Evolutionary conservation across 1,140 invertebrate species (phyloP).

Genomic region (Heliconius himera): DNA sequence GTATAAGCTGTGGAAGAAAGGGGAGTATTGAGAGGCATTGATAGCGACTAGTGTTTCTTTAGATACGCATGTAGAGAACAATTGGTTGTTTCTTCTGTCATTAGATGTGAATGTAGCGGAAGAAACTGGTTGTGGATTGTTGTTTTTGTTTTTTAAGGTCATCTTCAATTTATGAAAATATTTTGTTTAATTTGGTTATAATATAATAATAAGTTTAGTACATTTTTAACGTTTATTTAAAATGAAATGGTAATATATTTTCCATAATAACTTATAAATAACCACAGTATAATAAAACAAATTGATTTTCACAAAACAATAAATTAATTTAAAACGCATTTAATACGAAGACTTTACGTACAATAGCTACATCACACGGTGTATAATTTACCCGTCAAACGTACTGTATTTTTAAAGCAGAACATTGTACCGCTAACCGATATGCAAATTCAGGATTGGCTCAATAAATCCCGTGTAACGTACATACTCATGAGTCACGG

Average conservation of each 20-base stretch:
- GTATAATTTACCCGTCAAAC: neutral
- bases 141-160: neutral
- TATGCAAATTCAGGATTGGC: slow-evolving; percentile 23
- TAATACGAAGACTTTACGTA: neutral
- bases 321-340: neutral
- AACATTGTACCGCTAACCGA: slow-evolving; percentile 12
- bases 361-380: neutral
- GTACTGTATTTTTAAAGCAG: slow-evolving; percentile 6
- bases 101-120: neutral
- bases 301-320: neutral
- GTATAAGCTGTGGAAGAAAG: slow-evolving; percentile 30
- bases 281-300: no score
- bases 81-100: neutral
- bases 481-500: slow-evolving; percentile 27
- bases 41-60: slow-evolving; percentile 20
- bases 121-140: neutral
- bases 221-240: no score
- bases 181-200: no score
- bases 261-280: no score
- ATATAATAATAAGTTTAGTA: no score
- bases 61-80: slow-evolving; percentile 1
- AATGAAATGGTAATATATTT: no score
- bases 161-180: neutral
- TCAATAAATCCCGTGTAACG: slow-evolving; percentile 34
- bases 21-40: slow-evolving; percentile 21